These are phyloP conservation scores for Luidia sarsii DNA, from an alignment of 53 echinoderm and acorn worm species.

Conservation along the genomic window DNA sequence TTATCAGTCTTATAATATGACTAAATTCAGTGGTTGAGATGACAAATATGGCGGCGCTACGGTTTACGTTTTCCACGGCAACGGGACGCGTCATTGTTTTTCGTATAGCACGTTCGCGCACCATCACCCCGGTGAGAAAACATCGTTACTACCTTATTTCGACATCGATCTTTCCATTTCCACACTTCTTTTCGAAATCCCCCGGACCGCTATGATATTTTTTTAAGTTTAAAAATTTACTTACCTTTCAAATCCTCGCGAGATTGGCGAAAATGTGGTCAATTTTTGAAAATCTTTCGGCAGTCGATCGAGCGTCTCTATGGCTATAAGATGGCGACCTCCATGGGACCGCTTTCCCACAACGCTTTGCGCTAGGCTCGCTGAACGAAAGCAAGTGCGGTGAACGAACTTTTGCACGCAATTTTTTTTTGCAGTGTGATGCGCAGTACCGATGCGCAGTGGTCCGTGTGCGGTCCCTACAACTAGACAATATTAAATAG, in stretches of 20 bases:
- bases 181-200: conserved; percentile 7
- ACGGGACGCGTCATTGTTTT: too few species aligned
- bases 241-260: conserved; percentile 16
- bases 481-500: too few species aligned
- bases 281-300: conserved; percentile 4
- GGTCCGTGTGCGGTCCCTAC: conserved; percentile 10
- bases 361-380: neutral
- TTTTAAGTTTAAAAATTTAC: conserved; percentile 1
- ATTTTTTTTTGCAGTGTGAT: conserved; percentile 3
- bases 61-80: too few species aligned
- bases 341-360: neutral
- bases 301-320: neutral
- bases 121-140: neutral
- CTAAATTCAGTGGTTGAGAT: neutral
- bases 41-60: neutral
- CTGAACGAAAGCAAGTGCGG: neutral
- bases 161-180: conserved; percentile 16
- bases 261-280: conserved; percentile 1
- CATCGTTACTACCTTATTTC: conserved; percentile 14
- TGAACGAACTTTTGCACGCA: conserved; percentile 6
- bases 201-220: neutral
- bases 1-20: neutral
- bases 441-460: conserved; percentile 19
- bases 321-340: neutral
- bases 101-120: too few species aligned